A percentile compares a stretch with the other conserved stretches of the same genome.
phyloP scores from a whole-genome alignment of 1,140 invertebrate genomes.

The Apis cerana region DNA sequence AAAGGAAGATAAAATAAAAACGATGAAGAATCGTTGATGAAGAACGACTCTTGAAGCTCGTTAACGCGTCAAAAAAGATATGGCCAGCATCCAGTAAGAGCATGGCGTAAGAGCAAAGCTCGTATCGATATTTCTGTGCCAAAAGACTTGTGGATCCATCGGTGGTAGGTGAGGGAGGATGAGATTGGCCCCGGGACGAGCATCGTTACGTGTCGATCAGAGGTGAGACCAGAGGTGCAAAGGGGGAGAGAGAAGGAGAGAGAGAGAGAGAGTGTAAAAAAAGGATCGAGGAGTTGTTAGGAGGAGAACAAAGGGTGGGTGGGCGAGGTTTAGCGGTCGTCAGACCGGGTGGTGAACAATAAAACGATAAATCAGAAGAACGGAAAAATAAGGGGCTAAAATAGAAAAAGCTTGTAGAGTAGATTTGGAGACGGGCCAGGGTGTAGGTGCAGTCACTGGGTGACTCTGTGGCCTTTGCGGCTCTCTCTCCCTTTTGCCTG shows the following conservation, averaged over 20 bases:
- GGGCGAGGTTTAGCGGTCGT: constrained; percentile 37
- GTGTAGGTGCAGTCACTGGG: constrained; percentile 60
- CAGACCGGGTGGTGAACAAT: constrained; percentile 56
- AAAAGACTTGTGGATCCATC: constrained; percentile 25
- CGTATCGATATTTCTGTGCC: constrained; percentile 12
- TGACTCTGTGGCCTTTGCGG: constrained; percentile 60
- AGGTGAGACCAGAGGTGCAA: constrained; percentile 23
- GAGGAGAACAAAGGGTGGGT: not conserved
- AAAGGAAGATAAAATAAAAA: no score
- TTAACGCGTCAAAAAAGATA: not conserved
- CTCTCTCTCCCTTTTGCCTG: constrained; percentile 33
- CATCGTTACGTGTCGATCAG: constrained; percentile 45
- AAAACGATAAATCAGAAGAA: constrained; percentile 73
- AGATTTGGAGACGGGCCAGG: constrained; percentile 73
- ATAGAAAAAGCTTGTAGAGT: constrained; percentile 75
- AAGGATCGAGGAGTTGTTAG: constrained; percentile 17
- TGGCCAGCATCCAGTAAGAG: not conserved
- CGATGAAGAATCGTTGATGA: no score
- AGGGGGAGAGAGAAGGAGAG: no score
- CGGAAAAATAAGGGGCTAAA: constrained; percentile 69
- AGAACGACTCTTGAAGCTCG: not conserved
- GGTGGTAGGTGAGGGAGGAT: not conserved
- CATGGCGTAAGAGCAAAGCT: no score
- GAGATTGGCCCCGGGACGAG: constrained; percentile 12
- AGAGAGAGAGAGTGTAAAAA: not conserved